Conservation (phyloP, 2,888 invertebrate species). For the Polietes domitor region DNA sequence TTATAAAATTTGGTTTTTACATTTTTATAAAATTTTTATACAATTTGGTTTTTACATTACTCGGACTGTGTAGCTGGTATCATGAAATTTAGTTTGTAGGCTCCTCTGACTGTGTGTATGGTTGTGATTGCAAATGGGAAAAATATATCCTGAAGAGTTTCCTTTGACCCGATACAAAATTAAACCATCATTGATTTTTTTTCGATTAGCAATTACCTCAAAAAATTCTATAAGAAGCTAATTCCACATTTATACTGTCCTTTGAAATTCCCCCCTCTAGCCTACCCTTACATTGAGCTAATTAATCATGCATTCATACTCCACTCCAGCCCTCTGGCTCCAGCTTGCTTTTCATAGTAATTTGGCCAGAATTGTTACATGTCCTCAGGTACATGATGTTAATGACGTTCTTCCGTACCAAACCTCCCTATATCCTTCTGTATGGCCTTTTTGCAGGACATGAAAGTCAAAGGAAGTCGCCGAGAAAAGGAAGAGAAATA, state of each 20-base stretch:
- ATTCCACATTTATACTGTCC: not conserved
- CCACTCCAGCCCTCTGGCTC: not conserved
- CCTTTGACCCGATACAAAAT: no score
- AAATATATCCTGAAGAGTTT: no score
- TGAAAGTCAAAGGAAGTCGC: not conserved
- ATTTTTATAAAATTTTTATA: no score
- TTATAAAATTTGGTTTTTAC: no score
- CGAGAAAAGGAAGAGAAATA: not conserved
- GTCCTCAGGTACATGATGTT: not conserved
- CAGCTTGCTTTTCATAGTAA: not conserved
- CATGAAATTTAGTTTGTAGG: no score
- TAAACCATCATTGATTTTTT: no score
- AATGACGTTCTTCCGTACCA: not conserved
- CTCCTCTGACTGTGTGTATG: no score
- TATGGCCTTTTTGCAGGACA: not conserved
- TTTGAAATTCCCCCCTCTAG: not conserved
- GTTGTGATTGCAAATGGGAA: no score
- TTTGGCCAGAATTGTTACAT: not conserved
- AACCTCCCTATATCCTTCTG: no score
- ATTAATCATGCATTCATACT: conserved; percentile 1
- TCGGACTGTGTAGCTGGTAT: no score
- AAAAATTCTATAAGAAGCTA: not conserved
- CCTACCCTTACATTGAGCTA: not conserved
- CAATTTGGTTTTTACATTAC: no score
- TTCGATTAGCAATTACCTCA: no score